Base-by-base conservation (phyloP, 2,113 vertebrate species). In the Chunga burmeisteri region DNA sequence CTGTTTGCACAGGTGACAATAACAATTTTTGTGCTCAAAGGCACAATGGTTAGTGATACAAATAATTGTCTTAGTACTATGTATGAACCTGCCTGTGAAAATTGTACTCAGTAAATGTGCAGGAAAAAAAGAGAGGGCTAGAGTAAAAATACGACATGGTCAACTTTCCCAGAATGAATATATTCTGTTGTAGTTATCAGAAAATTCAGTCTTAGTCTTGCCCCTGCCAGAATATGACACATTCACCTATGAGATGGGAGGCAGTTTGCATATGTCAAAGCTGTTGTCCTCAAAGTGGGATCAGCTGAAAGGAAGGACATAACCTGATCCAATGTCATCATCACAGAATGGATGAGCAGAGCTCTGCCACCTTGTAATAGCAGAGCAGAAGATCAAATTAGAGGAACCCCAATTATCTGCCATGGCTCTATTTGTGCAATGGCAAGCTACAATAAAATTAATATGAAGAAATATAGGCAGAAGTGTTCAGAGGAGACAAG, bases 1-100 rank as follows among this genome's bases (percentile, higher is more conserved):
- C 3, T 84, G 58, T 90, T 94, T 96, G 65, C 86, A 92, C 20
- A 89, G 36, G 40, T 91, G 58, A 73, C 84, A 90, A 90, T 71
- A 81, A 32, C 8, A 73, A 67, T 78, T 93, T 86, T 92, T 75
- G 49, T 87, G 73, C 65, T 92, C 68, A 93, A 90, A 86, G 21
- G 30, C 23, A 66, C n/a, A 22, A 18, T 74, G 61, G 27, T 34
- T 27, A 68, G 30, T 21, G 74, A 63, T 67, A 72, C 15, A 84
- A 96, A 75, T 36, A 90, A 65, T 77, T 94, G 38, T 34, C 42
- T 77, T 70, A 77, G 32, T 59, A 23, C 12, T 47, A 10, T 9
- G 12, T 49, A 75, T 66, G 71, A 93, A 66, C 29, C 9, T 81
- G 53, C 46, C 23, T 93, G 49, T 58, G 91, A 94, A 93, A 94